These are phyloP conservation scores for Pseudococcus longispinus DNA, from an alignment of 2,888 invertebrate genomes.

Conservation along the genomic window DNA sequence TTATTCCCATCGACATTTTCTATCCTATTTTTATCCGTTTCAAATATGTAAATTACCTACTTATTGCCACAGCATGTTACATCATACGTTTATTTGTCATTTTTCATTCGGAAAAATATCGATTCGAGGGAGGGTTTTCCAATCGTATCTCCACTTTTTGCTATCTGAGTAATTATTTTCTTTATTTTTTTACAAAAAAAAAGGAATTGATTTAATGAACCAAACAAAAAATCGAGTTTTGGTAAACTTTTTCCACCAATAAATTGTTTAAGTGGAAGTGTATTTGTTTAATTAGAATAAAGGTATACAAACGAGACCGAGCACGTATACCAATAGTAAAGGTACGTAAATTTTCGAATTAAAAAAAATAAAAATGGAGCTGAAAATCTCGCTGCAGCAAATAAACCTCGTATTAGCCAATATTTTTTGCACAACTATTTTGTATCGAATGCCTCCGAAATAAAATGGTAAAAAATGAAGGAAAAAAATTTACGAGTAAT, in stretches of 20 bases:
- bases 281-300: background rate
- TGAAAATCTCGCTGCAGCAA: no score
- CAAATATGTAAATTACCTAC: slow-evolving; percentile 1
- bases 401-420: no score
- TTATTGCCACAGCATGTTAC: background rate
- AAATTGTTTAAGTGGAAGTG: background rate
- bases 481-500: background rate
- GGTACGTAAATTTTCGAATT: no score
- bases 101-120: background rate
- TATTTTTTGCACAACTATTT: background rate
- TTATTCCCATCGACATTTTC: background rate
- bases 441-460: background rate
- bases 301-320: no score
- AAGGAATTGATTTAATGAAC: no score
- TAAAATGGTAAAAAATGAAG: background rate
- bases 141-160: no score
- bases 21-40: background rate
- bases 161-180: no score
- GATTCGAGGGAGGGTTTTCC: no score
- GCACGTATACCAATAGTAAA: no score
- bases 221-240: no score
- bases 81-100: background rate
- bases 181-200: no score
- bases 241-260: background rate
- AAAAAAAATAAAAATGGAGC: no score